These are phyloP conservation scores for Leuciscus waleckii DNA, from an alignment of 2,797 vertebrate species.

Conservation along the genomic window DNA sequence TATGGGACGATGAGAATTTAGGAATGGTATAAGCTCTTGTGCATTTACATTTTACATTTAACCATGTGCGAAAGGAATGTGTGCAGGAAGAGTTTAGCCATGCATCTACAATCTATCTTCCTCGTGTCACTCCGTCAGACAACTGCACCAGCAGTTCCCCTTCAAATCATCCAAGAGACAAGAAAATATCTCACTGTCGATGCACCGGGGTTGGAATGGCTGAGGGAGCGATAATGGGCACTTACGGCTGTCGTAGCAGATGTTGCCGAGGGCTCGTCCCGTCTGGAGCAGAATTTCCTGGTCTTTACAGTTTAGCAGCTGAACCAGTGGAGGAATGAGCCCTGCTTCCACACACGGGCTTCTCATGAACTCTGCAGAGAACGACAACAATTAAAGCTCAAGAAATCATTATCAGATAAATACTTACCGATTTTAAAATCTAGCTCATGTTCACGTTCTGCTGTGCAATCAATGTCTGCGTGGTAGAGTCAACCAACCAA, in stretches of 20 bases:
- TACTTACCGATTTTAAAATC: not conserved
- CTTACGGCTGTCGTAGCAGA: constrained; percentile 99
- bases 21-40: not conserved
- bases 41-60: not conserved
- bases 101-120: constrained; percentile 17
- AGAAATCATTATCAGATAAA: not conserved
- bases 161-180: constrained; percentile 21
- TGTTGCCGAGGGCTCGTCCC: constrained; percentile 96
- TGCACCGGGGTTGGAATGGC: not conserved
- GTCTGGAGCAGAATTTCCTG: constrained; percentile 98
- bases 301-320: constrained; percentile 92
- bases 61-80: not conserved
- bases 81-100: constrained; percentile 25
- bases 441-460: not conserved
- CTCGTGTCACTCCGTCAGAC: constrained; percentile 19
- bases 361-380: constrained; percentile 90
- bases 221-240: constrained; percentile 62
- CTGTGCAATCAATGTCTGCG: not conserved
- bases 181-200: constrained; percentile 16
- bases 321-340: constrained; percentile 92
- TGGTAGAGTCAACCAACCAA: not conserved
- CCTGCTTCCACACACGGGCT: constrained; percentile 93
- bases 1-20: not conserved
- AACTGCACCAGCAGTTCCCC: constrained; percentile 16
- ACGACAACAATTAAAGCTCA: not conserved